Evolutionary conservation across 2,113 vertebrate species (phyloP), one percentile per base, ranked within the genome.

Genomic region (Hemiprocne comata): DNA sequence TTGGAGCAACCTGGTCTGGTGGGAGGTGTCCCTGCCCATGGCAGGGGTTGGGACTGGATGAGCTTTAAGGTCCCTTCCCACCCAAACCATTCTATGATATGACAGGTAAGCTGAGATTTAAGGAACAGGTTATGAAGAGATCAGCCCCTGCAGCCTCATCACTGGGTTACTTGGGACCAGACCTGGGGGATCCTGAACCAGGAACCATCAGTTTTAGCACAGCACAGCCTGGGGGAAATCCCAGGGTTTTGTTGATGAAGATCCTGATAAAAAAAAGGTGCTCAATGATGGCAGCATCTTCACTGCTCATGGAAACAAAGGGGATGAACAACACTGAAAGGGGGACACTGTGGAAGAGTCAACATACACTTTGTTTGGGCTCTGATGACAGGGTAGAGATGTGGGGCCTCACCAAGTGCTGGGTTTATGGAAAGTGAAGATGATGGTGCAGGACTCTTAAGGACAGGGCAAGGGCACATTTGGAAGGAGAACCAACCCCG

Each of bases 391-490:
- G n/a, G 6, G 62, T 40, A 18, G 48, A 57, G 33, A 17, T 9
- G 34, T 9, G 46, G 54, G 28, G 21, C 34, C 57, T 57, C 40
- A 1, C 0, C 4, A 21, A 55, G 34, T 42, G 29, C 15, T 5
- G 55, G 23, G 46, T 33, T 78, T 64, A 87, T 1, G 2, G 17
- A 70, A 18, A 54, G 46, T 5, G 17, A 24, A 24, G 14, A 25
- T 0, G 1, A 19, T 2, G 31, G 25, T 36, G 7, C 14, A 7
- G 44, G 74, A 53, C 24, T 40, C 51, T 20, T 31, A 51, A 1
- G 3, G 61, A 55, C 15, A 29, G 34, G 65, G 57, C 66, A 54
- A 7, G 1, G 31, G 25, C 6, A n/a, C 7, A 9, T 62, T 21
- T 46, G 67, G 83, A 64, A 70, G 4, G 42, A 55, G 29, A 74